These are phyloP conservation scores for Phalloptychus januarius DNA, from an alignment of 2,797 vertebrate genomes.

Conservation along the genomic window DNA sequence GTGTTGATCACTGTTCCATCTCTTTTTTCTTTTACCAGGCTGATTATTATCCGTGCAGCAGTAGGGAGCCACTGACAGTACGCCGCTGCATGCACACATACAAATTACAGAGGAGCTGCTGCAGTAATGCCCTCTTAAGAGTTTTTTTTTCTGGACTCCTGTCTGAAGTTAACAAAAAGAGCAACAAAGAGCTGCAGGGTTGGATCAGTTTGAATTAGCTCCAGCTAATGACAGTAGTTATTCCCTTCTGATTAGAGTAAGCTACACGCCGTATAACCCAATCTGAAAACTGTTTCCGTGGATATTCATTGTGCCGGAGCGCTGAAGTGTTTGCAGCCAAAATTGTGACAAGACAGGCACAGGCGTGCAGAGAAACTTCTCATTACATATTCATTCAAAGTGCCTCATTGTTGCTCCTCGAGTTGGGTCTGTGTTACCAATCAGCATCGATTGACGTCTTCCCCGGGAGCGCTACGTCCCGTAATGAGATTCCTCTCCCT, in stretches of 20 bases:
- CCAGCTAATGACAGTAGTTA: constrained; percentile 7
- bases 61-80: constrained; percentile 20
- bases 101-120: constrained; percentile 18
- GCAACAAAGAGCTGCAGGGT: constrained; percentile 14
- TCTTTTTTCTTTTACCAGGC: constrained; percentile 18
- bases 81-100: constrained; percentile 42
- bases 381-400: constrained; percentile 50
- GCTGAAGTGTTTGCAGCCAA: neutral
- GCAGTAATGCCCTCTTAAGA: constrained; percentile 12
- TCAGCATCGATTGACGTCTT: constrained; percentile 55
- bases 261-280: neutral
- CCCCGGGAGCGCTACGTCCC: constrained; percentile 51
- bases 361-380: constrained; percentile 21
- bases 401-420: constrained; percentile 35
- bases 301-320: constrained; percentile 20
- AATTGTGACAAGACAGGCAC: constrained; percentile 12
- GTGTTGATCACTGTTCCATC: constrained; percentile 53
- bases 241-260: constrained; percentile 27
- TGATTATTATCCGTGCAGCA: constrained; percentile 43
- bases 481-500: constrained; percentile 66
- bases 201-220: constrained; percentile 1
- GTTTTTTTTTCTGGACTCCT: constrained; percentile 1
- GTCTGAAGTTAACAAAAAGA: constrained; percentile 1
- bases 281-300: constrained; percentile 32
- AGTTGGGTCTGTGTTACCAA: constrained; percentile 48